A percentile compares a stretch with the other conserved stretches of the same genome.
These are phyloP conservation scores for Rhadinocentrus ornatus DNA, from an alignment of 2,797 vertebrate species.

Conservation along the genomic window DNA sequence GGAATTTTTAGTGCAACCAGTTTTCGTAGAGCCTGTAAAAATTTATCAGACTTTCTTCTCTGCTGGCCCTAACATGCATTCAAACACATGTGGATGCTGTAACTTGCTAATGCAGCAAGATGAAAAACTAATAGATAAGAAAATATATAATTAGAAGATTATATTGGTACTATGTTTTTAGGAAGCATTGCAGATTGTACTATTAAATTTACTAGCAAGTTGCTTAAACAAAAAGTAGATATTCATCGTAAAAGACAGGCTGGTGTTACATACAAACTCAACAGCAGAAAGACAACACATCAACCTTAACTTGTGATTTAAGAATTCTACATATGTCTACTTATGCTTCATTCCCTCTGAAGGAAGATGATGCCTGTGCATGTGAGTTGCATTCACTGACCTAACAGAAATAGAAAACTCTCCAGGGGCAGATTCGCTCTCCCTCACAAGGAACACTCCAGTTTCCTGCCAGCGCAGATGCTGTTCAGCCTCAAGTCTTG, in stretches of 20 bases:
- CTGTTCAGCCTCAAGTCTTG: slow-evolving; percentile 87
- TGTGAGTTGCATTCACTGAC: slow-evolving; percentile 77
- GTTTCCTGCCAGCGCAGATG: slow-evolving; percentile 78
- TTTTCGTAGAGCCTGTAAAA: slow-evolving; percentile 53
- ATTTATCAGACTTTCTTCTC: slow-evolving; percentile 42
- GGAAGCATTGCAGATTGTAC: background rate
- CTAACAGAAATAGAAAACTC: slow-evolving; percentile 93
- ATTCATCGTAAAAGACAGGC: too few species aligned
- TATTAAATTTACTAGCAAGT: background rate
- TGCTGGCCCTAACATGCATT: too few species aligned
- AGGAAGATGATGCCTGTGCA: background rate
- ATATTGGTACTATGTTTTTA: slow-evolving; percentile 9
- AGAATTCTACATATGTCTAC: background rate
- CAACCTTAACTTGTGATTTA: background rate
- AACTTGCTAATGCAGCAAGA: slow-evolving; percentile 35
- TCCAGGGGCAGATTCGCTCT: slow-evolving; percentile 91
- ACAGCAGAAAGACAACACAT: too few species aligned
- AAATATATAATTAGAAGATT: background rate
- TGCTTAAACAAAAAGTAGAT: background rate
- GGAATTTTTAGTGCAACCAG: slow-evolving; percentile 65
- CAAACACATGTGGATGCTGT: slow-evolving; percentile 42
- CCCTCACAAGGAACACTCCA: slow-evolving; percentile 89
- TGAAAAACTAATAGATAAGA: slow-evolving; percentile 35
- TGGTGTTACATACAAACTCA: too few species aligned
- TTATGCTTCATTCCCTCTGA: background rate